Conservation (phyloP, 2,797 vertebrate species). For the Malacoraja senta region DNA sequence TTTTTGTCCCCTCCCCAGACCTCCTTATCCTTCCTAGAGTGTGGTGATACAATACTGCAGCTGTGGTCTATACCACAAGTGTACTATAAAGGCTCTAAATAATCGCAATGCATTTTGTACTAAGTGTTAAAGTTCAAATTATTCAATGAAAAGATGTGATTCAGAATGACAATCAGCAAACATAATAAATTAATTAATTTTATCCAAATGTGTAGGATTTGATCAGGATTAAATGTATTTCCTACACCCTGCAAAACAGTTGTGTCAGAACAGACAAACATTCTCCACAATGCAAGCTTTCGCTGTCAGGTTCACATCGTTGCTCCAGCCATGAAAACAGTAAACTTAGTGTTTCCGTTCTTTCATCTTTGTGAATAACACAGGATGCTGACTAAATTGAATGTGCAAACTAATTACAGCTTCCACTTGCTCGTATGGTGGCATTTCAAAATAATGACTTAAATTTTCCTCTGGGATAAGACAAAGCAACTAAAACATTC, state of each 20-base stretch:
- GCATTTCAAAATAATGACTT: conserved; percentile 37
- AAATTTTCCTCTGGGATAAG: conserved; percentile 33
- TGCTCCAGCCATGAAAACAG: conserved; percentile 17
- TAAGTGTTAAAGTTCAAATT: background rate
- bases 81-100: no score
- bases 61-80: no score
- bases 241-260: background rate
- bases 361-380: conserved; percentile 35
- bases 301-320: background rate
- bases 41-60: no score
- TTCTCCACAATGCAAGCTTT: background rate
- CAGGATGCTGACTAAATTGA: conserved; percentile 38
- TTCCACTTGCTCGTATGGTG: conserved; percentile 25
- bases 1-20: no score
- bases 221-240: background rate
- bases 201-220: background rate
- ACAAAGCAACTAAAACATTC: conserved; percentile 31
- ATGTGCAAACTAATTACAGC: conserved; percentile 34
- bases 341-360: conserved; percentile 29
- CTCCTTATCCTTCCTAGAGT: no score
- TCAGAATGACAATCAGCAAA: background rate
- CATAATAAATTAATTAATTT: background rate
- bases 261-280: background rate
- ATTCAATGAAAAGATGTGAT: background rate
- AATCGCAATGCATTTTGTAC: no score